phyloP scores from a whole-genome alignment of 2,888 invertebrate genomes.

The Parascotia fuliginaria region DNA sequence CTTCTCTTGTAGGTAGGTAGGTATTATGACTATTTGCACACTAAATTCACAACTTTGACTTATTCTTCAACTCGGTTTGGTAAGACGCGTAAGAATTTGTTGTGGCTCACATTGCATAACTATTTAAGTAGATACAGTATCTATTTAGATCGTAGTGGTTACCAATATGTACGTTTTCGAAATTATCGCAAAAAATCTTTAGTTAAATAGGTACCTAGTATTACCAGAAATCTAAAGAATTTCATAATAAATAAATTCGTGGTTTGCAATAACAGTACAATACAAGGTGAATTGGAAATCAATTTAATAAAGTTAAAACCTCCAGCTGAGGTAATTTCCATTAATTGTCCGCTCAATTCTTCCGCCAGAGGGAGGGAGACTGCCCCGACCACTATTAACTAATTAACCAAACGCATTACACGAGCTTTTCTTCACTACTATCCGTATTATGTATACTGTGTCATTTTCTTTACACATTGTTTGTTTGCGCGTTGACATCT shows the following conservation, averaged over 20 bases:
- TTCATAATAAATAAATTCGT: conserved; percentile 23
- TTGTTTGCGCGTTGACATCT: background rate
- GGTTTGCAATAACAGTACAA: conserved; percentile 36
- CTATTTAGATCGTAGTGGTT: too few species aligned
- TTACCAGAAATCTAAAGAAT: background rate
- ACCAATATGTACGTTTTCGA: too few species aligned
- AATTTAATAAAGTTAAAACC: conserved; percentile 65
- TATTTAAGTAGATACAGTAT: too few species aligned
- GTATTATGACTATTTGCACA: too few species aligned
- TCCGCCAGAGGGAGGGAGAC: conserved; percentile 49
- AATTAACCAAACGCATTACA: conserved; percentile 56
- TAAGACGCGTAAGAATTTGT: too few species aligned
- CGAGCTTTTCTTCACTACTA: conserved; percentile 27
- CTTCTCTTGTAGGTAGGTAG: too few species aligned
- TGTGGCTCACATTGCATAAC: too few species aligned
- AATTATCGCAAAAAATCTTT: too few species aligned
- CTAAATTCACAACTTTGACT: too few species aligned
- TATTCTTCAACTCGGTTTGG: too few species aligned
- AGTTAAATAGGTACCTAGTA: background rate
- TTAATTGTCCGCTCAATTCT: conserved; percentile 67
- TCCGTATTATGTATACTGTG: conserved; percentile 13
- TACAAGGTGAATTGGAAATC: conserved; percentile 60
- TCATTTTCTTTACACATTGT: conserved; percentile 4
- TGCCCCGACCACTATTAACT: conserved; percentile 57
- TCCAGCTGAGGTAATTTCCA: conserved; percentile 73